A percentile compares a stretch with the other conserved stretches of the same genome.
These are phyloP conservation scores for Gobiocypris rarus DNA, from an alignment of 2,113 vertebrate species.

Conservation along the genomic window DNA sequence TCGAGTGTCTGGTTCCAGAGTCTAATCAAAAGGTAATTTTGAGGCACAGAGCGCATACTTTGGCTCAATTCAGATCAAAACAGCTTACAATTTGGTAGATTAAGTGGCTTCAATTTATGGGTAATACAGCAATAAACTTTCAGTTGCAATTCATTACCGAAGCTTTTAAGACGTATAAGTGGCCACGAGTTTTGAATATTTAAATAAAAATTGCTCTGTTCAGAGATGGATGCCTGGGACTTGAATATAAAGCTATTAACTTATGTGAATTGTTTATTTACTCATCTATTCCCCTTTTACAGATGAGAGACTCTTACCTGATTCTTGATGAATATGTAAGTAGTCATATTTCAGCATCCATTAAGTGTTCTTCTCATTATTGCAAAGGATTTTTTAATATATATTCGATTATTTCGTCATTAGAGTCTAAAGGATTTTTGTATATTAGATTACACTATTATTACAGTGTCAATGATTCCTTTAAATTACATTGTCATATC, in stretches of 20 bases:
- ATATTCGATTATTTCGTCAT: not conserved
- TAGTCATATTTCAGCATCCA: slow-evolving; percentile 48
- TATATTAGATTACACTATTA: slow-evolving; percentile 13
- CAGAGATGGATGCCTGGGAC: not conserved
- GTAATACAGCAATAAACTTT: not conserved
- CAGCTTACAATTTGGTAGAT: not conserved
- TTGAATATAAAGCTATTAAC: not conserved
- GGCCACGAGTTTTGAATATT: not conserved
- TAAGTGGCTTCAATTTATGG: not conserved
- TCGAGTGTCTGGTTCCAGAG: slow-evolving; percentile 89
- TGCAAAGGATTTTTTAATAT: not conserved
- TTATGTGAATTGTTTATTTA: not conserved
- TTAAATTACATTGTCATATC: slow-evolving; percentile 10
- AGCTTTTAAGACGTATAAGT: not conserved
- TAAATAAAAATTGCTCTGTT: not conserved
- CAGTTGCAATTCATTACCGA: slow-evolving; percentile 14
- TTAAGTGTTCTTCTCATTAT: slow-evolving; percentile 18
- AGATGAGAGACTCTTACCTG: slow-evolving; percentile 98
- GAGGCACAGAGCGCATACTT: not conserved
- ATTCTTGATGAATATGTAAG: slow-evolving; percentile 99
- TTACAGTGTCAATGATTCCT: not conserved
- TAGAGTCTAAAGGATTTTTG: not conserved
- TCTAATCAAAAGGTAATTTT: slow-evolving; percentile 89
- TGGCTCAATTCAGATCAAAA: slow-evolving; percentile 12
- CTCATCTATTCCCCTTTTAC: slow-evolving; percentile 57